phyloP scores from a whole-genome alignment of 2,113 vertebrate genomes.

The Aegithalos caudatus region DNA sequence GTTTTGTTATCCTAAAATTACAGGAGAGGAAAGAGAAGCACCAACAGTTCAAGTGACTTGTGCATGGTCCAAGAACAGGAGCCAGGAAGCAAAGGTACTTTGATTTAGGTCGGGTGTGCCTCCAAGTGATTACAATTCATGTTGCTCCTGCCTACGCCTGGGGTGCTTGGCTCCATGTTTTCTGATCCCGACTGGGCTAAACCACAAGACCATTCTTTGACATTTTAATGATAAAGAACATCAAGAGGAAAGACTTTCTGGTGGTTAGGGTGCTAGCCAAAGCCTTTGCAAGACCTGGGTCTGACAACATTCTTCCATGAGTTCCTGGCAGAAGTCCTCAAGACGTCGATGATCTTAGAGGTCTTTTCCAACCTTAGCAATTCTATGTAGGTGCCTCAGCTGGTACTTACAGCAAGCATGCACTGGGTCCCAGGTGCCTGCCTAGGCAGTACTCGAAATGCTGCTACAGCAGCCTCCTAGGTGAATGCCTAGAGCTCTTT shows the following conservation, averaged over 20 bases:
- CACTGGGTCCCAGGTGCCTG: neutral
- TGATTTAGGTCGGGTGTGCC: slow-evolving; percentile 37
- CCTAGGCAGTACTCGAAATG: neutral
- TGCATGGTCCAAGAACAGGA: neutral
- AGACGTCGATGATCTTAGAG: neutral
- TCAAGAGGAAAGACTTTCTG: slow-evolving; percentile 21
- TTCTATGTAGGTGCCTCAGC: neutral
- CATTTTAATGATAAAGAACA: slow-evolving; percentile 54
- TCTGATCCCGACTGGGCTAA: neutral
- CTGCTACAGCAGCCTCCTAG: neutral
- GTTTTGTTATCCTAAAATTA: neutral
- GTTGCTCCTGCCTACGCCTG: slow-evolving; percentile 17
- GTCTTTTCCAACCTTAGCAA: neutral
- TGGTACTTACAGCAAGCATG: neutral
- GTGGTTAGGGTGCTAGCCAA: slow-evolving; percentile 40
- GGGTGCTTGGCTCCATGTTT: slow-evolving; percentile 31
- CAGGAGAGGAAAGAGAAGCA: neutral
- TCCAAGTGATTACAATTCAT: neutral
- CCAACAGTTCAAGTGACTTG: neutral
- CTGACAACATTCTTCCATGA: neutral
- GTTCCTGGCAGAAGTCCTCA: neutral
- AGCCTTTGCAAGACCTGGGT: slow-evolving; percentile 3
- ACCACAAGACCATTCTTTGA: slow-evolving; percentile 28
- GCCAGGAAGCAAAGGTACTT: slow-evolving; percentile 40
- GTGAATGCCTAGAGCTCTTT: neutral